Base-by-base conservation (phyloP, 2,113 vertebrate genomes). In the Tetrax tetrax region DNA sequence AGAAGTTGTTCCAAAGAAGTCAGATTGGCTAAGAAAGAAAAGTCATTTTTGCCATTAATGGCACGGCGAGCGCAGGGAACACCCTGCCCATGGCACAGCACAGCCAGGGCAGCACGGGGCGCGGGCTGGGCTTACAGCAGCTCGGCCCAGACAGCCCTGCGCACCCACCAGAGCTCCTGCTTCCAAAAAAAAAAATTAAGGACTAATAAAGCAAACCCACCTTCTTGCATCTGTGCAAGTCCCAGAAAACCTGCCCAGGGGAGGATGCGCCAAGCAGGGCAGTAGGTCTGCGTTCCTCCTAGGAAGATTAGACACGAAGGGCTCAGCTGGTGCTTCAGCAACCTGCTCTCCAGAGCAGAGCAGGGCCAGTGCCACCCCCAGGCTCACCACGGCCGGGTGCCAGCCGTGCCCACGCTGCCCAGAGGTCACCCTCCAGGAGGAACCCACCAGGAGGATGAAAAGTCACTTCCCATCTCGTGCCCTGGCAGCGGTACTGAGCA, bases 401-500 rank as follows among this genome's bases (percentile, higher is more conserved):
- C 28, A 14, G 35, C 22, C 53, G 4, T 9, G 41, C 22, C 35
- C 2, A 0, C 13, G 37, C 22, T 8, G 31, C 43, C 29, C 5
- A 2, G 59, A 27, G 31, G 12, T 15, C 5, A 1, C 43, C 37
- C 53, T 15, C 41, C 41, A 43, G 41, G 41, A 43, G 14, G 41
- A 41, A 41, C 41, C 41, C 41, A 11, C 41, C 41, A 41, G 41
- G 10, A 11, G 41, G 41, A 15, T 8, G 15, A 53, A 69, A 69
- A 84, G 9, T 29, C 3, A 0, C 27, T 72, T 79, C 79, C 14
- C 23, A 18, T 13, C 48, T 37, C 2, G 0, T 1, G 3, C 33
- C 17, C 60, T 19, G 0, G 0, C 29, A 70, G 27, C 14, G 0
- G 31, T 9, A 21, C 24, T 1, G 10, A 65, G 29, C 28, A 37